phyloP scores from a whole-genome alignment of 2,888 invertebrate species.

The Cabera pusaria region DNA sequence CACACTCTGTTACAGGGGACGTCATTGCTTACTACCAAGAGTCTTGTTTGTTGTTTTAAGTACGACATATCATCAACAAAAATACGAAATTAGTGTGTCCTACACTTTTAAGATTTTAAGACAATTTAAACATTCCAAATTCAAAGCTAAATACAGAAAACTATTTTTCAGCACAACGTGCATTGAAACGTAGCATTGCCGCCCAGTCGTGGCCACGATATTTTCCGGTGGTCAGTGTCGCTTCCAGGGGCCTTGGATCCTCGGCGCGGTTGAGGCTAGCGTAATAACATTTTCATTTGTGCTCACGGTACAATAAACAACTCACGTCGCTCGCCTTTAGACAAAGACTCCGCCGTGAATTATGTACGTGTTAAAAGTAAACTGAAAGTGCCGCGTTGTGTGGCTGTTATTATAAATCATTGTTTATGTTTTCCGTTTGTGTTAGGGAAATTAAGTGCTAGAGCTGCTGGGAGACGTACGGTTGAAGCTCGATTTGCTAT shows the following conservation, averaged over 20 bases:
- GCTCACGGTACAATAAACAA: constrained; percentile 81
- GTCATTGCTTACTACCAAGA: too few species aligned
- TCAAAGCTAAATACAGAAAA: too few species aligned
- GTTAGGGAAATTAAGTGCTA: constrained; percentile 77
- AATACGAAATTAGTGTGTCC: too few species aligned
- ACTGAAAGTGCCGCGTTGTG: constrained; percentile 81
- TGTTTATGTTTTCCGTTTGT: constrained; percentile 84
- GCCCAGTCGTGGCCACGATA: too few species aligned
- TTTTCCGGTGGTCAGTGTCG: too few species aligned
- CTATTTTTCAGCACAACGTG: too few species aligned
- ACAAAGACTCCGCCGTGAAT: constrained; percentile 82
- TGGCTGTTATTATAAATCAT: constrained; percentile 83
- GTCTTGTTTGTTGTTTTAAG: too few species aligned
- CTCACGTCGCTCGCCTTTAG: constrained; percentile 81
- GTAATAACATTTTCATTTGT: constrained; percentile 83
- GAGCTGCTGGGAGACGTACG: constrained; percentile 63
- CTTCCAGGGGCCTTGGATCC: constrained; percentile 46
- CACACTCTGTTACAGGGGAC: too few species aligned
- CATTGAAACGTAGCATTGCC: too few species aligned
- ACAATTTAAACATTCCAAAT: too few species aligned
- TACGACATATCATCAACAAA: too few species aligned
- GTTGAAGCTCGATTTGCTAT: constrained; percentile 51
- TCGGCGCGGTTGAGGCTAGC: constrained; percentile 60
- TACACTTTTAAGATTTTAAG: too few species aligned
- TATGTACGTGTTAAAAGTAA: constrained; percentile 84